These are phyloP conservation scores for Papilio elwesi DNA, from an alignment of 2,888 invertebrate genomes.

Conservation along the genomic window DNA sequence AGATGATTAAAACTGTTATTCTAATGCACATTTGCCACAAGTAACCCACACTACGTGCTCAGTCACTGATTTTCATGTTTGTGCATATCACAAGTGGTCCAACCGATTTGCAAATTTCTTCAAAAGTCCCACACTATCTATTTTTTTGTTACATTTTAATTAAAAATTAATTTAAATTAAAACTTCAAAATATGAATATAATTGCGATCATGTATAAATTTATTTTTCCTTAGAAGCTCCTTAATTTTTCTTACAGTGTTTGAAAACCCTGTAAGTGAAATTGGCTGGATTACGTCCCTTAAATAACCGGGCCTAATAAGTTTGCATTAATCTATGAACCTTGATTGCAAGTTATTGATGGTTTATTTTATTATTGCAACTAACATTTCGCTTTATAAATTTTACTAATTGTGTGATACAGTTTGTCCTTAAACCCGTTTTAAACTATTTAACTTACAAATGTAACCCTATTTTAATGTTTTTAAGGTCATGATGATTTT, in stretches of 20 bases:
- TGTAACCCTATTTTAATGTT: background rate
- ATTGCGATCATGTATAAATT: no score
- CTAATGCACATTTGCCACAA: slow-evolving; percentile 7
- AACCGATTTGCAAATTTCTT: slow-evolving; percentile 55
- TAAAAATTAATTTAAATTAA: no score
- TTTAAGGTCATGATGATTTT: no score
- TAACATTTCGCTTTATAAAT: slow-evolving; percentile 18
- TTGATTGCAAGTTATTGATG: slow-evolving; percentile 39
- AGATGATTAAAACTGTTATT: no score
- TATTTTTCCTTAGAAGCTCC: no score
- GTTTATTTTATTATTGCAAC: slow-evolving; percentile 33
- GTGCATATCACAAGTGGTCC: slow-evolving; percentile 53
- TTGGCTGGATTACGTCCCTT: slow-evolving; percentile 65
- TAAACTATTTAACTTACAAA: background rate
- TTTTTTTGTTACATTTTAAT: slow-evolving; percentile 14
- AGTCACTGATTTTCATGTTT: slow-evolving; percentile 31
- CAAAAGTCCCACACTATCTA: background rate
- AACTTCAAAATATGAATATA: no score
- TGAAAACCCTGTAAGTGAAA: slow-evolving; percentile 47
- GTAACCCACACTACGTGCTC: slow-evolving; percentile 37
- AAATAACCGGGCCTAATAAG: slow-evolving; percentile 56
- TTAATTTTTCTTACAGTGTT: slow-evolving; percentile 2
- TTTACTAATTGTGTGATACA: slow-evolving; percentile 50
- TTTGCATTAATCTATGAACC: slow-evolving; percentile 40
- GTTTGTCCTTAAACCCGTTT: slow-evolving; percentile 39